Evolutionary conservation across 2,113 vertebrate genomes (phyloP).

Genomic region (Thamnophis sirtalis): DNA sequence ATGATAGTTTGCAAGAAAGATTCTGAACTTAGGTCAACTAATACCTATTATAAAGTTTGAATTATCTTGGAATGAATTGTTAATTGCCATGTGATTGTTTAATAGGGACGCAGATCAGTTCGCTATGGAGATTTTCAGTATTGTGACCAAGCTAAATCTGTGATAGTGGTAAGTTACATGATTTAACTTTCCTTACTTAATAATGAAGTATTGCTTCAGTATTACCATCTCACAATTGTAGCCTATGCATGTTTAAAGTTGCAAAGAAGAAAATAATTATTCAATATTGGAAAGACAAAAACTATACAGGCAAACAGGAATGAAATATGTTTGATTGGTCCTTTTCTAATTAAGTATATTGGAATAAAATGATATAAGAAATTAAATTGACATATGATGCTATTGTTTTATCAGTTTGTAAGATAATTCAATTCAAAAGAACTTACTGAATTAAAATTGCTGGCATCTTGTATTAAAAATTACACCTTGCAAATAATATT

Average conservation of each 20-base stretch:
- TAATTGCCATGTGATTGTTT: constrained; percentile 29
- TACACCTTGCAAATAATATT: background rate
- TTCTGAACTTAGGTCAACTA: background rate
- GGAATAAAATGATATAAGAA: background rate
- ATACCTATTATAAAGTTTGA: background rate
- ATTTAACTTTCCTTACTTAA: background rate
- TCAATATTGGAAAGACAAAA: background rate
- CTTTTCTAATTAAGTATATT: background rate
- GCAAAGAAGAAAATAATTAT: background rate
- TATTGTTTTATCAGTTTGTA: background rate
- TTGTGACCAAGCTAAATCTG: constrained; percentile 93
- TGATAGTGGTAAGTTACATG: constrained; percentile 90
- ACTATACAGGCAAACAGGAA: background rate
- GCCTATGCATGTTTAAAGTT: background rate
- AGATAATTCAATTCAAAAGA: background rate
- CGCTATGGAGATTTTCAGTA: constrained; percentile 91
- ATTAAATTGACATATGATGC: background rate
- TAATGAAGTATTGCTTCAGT: background rate
- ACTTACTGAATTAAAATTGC: background rate
- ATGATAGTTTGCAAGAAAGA: background rate
- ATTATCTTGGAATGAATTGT: background rate
- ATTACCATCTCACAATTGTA: background rate
- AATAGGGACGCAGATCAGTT: constrained; percentile 91
- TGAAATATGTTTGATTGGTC: background rate
- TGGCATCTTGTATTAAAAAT: background rate